These are phyloP conservation scores for Scophthalmus maximus DNA, from an alignment of 2,113 vertebrate genomes.

Conservation along the genomic window DNA sequence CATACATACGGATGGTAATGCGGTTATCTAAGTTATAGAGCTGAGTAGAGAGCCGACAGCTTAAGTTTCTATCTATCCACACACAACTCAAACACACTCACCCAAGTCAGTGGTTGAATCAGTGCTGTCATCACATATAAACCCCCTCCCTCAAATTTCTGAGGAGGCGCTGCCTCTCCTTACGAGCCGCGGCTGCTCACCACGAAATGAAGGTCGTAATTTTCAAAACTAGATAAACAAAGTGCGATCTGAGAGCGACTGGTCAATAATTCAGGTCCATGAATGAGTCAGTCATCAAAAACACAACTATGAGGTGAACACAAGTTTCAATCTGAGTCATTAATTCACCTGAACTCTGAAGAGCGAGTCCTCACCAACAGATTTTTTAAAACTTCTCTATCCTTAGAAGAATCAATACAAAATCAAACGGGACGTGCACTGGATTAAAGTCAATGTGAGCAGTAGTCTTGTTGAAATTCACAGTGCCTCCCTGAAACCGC, in stretches of 20 bases:
- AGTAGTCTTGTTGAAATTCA: constrained; percentile 60
- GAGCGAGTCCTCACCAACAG: neutral
- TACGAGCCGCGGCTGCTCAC: neutral
- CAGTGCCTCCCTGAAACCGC: constrained; percentile 38
- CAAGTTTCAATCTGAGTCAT: neutral
- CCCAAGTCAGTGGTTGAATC: no score
- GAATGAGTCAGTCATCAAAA: neutral
- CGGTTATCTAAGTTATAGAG: no score
- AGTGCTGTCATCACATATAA: no score
- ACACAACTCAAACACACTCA: no score
- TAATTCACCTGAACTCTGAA: neutral
- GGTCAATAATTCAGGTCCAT: neutral
- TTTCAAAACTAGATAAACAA: constrained; percentile 4
- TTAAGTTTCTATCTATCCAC: no score
- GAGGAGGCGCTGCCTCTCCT: no score
- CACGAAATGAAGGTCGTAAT: constrained; percentile 15
- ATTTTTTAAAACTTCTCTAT: constrained; percentile 4
- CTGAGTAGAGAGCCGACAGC: no score
- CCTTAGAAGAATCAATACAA: constrained; percentile 13
- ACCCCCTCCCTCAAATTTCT: no score
- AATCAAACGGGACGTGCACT: neutral
- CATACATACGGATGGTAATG: no score
- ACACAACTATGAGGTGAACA: neutral
- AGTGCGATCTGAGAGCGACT: neutral
- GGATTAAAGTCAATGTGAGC: constrained; percentile 26